Base-by-base conservation (phyloP, 1,140 invertebrate species). In the Sarcophaga bullata region DNA sequence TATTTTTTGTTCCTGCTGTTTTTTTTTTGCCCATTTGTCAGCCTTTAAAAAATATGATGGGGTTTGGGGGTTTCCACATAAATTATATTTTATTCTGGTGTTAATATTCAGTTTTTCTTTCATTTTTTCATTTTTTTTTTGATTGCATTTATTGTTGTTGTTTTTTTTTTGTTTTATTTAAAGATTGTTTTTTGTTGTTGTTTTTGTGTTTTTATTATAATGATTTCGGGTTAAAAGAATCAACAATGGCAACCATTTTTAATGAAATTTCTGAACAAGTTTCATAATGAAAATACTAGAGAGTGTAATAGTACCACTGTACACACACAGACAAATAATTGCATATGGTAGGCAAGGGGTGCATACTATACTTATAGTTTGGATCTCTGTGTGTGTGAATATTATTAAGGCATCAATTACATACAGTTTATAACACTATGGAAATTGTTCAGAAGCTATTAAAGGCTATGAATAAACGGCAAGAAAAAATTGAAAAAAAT, bases 191-290 rank as follows among this genome's bases (percentile, higher is more conserved):
- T 19, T 68, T 68, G n/a, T 9, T 25, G 17, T 68, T n/a, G 19
- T 68, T 68, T 68, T n/a, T n/a, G n/a, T n/a, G n/a, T n/a, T n/a
- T 68, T 17, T 68, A 19, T 68, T 68, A 68, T 68, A 68, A 68
- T 75, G 73, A 47, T 78, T 78, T 78, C 75, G 75, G 75, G 75
- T 80, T 80, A 58, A 80, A 58, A 82, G 86, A 87, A 88, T 87
- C 86, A 88, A 88, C 87, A 88, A 88, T 87, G 86, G 85, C 88
- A 88, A 88, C 87, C 86, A 87, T 88, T 88, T 88, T 88, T 88
- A 88, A 88, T 88, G 87, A 88, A 88, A 88, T 88, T 88, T 88
- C 87, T 88, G 87, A 88, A 88, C 87, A 88, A 88, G 87, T 88
- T 84, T 80, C 84, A 82, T 82, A 80, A 76, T 76, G 62, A 82